Evolutionary conservation across 2,888 invertebrate species (phyloP), one percentile per base, ranked within the genome.

Genomic region (Hemaris fuciformis): DNA sequence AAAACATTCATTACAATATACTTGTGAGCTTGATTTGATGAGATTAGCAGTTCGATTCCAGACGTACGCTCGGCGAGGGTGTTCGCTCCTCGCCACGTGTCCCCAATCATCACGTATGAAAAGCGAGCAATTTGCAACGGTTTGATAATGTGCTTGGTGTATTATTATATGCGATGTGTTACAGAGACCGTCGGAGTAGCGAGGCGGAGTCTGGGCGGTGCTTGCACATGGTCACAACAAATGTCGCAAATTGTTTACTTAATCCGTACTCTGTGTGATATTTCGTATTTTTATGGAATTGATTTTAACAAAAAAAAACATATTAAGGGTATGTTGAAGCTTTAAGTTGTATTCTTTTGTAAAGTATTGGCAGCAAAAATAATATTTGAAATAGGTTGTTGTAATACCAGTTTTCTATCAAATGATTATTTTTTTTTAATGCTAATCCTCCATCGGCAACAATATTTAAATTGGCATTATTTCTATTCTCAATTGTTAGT

Each of bases 201-300:
- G 72, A 76, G 81, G 79, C 73, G 72, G 64, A 64, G 61, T 10
- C 48, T 67, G 74, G 87, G 85, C 79, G 82, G 76, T 31, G 20
- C 70, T 43, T 67, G 71, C 88, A 88, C 85, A 86, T 88, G 89
- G 75, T 71, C 76, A 72, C 73, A 83, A 83, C 86, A 86, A 86
- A 85, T 85, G 87, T 83, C 71, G 66, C 78, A 69, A 82, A 79
- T 74, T 79, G 34, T 46, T 34, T 42, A 34, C 45, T 57, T 61
- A 34, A 56, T 56, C 15, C 22, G 13, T n/a, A 22, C 46, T 34
- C 10, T 2, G 15, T n/a, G n/a, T n/a, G n/a, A n/a, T n/a, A 20
- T n/a, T 48, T n/a, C n/a, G 5, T 20, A n/a, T 10, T 38, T 38
- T 20, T 27, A 15, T 15, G 2, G n/a, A 6, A 6, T n/a, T n/a